Evolutionary conservation across 2,888 invertebrate genomes (phyloP), one percentile per base, ranked within the genome.

Genomic region (Cephus pulcher): DNA sequence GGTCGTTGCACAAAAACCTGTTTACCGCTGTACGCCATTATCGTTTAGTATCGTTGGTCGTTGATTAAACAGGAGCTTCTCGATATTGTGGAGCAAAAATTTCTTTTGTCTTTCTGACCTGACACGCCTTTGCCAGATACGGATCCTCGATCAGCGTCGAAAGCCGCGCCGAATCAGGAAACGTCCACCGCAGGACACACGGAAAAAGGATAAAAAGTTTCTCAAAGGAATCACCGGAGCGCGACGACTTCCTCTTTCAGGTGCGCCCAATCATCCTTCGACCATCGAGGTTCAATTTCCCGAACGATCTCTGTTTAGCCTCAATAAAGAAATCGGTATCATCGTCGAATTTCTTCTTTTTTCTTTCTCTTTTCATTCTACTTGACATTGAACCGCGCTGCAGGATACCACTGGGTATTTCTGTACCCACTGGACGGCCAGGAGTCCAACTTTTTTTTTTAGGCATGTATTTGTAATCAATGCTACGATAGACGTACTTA

Each of bases 201-300:
- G 56, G 56, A 56, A 56, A 56, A 56, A 56, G 37, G n/a, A 74
- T 34, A 74, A 74, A 74, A 74, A 74, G 35, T 34, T 23, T 30
- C 23, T 34, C 34, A 35, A 74, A 35, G 35, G 35, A 74, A 34
- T 35, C 30, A 74, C 32, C 37, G 74, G 35, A 74, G 32, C 35
- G 23, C n/a, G 35, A 74, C 74, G 74, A 35, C 34, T 71, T 35
- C 34, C 23, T 74, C 34, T 34, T 74, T 11, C 15, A 74, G 37
- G 23, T 34, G 23, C 35, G 32, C 37, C 34, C 74, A 23, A 33
- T 74, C 12, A 30, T 74, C n/a, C 35, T 34, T n/a, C 37, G 15
- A 12, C 71, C 71, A 34, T 71, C 71, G 71, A 71, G 15, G 56
- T 56, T 71, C 71, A 12, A 71, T 71, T 71, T 34, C 12, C 71